These are phyloP conservation scores for Tachysurus vachellii DNA, from an alignment of 2,113 vertebrate species.

Conservation along the genomic window DNA sequence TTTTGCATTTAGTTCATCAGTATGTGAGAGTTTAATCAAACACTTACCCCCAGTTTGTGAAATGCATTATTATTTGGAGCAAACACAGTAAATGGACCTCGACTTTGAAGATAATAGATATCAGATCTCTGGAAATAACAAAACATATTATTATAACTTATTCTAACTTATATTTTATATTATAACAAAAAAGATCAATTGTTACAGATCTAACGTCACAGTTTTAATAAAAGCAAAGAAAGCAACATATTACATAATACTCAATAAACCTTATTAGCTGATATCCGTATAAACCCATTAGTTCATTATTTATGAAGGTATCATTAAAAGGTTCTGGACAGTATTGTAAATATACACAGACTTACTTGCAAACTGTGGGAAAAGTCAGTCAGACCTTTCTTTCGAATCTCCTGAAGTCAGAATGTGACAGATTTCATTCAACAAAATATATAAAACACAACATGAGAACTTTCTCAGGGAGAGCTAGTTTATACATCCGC, in stretches of 20 bases:
- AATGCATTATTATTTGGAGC: constrained; percentile 63
- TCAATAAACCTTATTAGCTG: not conserved
- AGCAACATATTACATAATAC: not conserved
- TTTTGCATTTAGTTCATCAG: not conserved
- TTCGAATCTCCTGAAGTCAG: constrained; percentile 75
- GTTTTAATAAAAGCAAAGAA: not conserved
- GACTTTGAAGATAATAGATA: constrained; percentile 69
- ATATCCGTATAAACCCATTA: not conserved
- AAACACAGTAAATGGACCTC: constrained; percentile 88
- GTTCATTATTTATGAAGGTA: not conserved
- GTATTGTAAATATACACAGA: not conserved
- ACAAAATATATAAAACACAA: constrained; percentile 23
- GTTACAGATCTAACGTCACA: not conserved
- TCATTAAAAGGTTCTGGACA: not conserved
- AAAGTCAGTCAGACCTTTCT: constrained; percentile 67
- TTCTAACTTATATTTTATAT: too few species aligned
- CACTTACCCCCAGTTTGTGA: constrained; percentile 15
- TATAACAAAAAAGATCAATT: not conserved
- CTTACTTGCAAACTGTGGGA: constrained; percentile 75
- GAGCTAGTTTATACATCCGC: not conserved
- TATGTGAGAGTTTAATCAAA: constrained; percentile 14
- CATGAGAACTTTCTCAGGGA: not conserved
- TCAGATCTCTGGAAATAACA: constrained; percentile 65
- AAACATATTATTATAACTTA: not conserved
- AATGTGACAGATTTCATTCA: not conserved